Conservation (phyloP, 2,797 vertebrate species). For the Hylomyscus alleni region DNA sequence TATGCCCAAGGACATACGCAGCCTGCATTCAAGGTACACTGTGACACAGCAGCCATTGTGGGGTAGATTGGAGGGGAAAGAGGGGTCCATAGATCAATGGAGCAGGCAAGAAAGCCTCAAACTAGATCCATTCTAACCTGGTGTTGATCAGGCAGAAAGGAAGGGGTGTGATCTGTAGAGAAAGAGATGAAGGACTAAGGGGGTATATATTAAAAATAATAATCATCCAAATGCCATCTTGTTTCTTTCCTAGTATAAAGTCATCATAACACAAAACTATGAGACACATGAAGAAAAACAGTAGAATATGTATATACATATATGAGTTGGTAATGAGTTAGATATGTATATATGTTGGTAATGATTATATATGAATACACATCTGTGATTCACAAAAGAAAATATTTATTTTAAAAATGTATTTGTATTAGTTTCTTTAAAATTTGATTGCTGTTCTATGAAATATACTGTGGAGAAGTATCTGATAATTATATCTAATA, state of each 20-base stretch:
- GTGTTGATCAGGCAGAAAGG: background rate
- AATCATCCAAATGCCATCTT: background rate
- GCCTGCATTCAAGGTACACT: too few species aligned
- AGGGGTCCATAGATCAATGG: background rate
- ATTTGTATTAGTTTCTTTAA: background rate
- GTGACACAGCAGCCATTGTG: background rate
- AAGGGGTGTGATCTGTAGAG: too few species aligned
- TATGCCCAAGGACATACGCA: background rate
- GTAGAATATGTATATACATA: background rate
- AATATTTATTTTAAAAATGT: background rate
- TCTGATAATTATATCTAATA: background rate
- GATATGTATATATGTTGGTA: background rate
- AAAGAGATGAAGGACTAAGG: background rate
- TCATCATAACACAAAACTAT: background rate
- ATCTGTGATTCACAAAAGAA: background rate
- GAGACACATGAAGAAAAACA: background rate
- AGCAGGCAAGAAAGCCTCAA: background rate
- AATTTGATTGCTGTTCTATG: background rate
- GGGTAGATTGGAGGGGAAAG: background rate
- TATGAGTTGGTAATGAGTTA: background rate
- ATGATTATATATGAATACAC: background rate
- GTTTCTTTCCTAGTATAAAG: background rate
- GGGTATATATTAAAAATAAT: background rate
- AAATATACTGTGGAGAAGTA: background rate
- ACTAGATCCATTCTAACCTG: background rate